Base-by-base conservation (phyloP, 2,797 vertebrate genomes). In the Sciaenops ocellatus region DNA sequence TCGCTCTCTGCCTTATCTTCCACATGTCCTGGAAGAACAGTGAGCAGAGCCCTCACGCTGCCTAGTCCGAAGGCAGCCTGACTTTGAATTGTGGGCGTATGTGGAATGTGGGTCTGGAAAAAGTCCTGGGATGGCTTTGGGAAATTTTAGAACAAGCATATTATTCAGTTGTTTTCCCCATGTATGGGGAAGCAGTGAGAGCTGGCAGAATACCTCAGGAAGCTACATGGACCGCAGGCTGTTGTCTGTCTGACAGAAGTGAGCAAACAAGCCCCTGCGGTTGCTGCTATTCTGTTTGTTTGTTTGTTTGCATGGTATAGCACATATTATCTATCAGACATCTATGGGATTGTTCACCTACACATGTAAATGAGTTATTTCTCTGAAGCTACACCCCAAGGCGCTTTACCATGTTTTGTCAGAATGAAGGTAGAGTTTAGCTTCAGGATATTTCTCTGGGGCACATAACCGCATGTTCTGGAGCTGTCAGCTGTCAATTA, bases 21-120 rank as follows among this genome's bases (percentile, higher is more conserved):
- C 76, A 66, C 80, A 66, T 76, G 88, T 90, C 63, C 78, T 74
- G 79, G 34, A 65, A 59, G 79, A 82, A 82, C 69, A 44, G 61
- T 20, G 64, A 78, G 64, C 65, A 77, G 34, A 38, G 79, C 54
- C 47, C 57, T 63, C 54, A 61, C 6, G 34, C 55, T 63, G 83
- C 72, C 66, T 76, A 69, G 78, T 77, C 76, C 24, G 57, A 63
- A 51, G 61, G 72, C 83, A 63, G 84, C 56, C 70, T 78, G 48
- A 55, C 69, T 83, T 77, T 76, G 68, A 84, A 69, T 71, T 86
- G 80, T 87, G 80, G 87, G 86, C 22, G 66, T 83, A 62, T 69
- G 76, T 71, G 85, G 88, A 93, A 89, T 90, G 73, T 61, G 56
- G 60, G 62, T 24, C 67, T 73, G 30, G 78, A 84, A 71, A 86